Percentiles rank a stretch among this genome's conserved stretches.
Evolutionary conservation across 1,140 invertebrate species (phyloP).

Genomic region (Aphelinus certus): DNA sequence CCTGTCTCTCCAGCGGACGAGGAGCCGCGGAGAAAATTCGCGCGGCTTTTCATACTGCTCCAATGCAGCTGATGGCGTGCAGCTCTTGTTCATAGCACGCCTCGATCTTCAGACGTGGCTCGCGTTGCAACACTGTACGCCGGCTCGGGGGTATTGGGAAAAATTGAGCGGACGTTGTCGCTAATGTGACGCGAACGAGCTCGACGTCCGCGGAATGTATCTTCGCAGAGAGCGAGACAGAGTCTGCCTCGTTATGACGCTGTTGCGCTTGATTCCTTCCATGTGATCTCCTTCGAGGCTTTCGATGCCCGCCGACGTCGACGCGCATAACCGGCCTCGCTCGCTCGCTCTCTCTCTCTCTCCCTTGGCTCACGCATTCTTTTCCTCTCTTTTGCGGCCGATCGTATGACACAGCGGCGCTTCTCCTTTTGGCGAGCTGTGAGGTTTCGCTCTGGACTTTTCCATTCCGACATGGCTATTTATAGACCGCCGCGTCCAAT

Average conservation of each 20-base stretch:
- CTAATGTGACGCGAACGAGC: too few species aligned
- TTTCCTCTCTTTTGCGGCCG: constrained; percentile 1
- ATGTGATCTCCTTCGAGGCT: constrained; percentile 14
- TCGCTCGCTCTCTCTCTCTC: background rate
- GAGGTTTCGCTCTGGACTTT: background rate
- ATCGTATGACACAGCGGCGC: constrained; percentile 5
- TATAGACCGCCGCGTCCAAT: too few species aligned
- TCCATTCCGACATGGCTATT: background rate
- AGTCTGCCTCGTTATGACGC: constrained; percentile 19
- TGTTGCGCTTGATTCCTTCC: constrained; percentile 19
- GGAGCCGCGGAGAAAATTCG: too few species aligned
- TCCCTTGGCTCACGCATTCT: background rate
- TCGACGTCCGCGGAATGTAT: too few species aligned
- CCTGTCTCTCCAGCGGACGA: too few species aligned
- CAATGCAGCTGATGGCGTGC: too few species aligned
- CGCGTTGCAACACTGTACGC: background rate
- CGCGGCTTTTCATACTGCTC: too few species aligned
- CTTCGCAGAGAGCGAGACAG: too few species aligned
- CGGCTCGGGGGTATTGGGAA: background rate
- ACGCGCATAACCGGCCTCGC: background rate
- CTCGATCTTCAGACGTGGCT: too few species aligned
- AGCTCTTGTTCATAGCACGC: too few species aligned
- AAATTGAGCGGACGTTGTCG: too few species aligned
- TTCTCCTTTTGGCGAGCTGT: background rate
- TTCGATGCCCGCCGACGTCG: too few species aligned